phyloP scores from a whole-genome alignment of 2,888 invertebrate genomes.

The Agapostemon virescens region DNA sequence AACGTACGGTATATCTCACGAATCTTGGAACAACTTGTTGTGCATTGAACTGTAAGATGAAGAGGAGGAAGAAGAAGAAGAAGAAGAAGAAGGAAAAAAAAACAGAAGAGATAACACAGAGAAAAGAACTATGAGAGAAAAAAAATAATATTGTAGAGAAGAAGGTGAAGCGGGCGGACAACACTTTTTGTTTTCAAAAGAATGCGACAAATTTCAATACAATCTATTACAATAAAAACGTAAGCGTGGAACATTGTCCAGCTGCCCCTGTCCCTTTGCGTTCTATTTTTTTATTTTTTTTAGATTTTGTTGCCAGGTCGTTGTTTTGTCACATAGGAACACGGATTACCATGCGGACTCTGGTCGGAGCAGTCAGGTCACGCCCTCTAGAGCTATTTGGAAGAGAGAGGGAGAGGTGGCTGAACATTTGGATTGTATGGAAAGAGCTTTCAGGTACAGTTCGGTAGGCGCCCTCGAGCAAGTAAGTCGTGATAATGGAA shows the following conservation, averaged over 20 bases:
- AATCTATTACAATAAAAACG: constrained; percentile 67
- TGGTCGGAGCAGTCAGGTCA: background rate
- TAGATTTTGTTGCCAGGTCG: background rate
- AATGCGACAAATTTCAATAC: constrained; percentile 63
- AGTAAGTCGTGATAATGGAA: too few relatives aligned
- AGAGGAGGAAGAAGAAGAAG: background rate
- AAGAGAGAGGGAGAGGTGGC: background rate
- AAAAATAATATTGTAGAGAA: constrained; percentile 2
- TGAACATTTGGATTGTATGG: background rate
- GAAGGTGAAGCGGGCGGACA: constrained; percentile 19
- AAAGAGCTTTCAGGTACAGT: too few relatives aligned
- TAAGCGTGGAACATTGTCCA: constrained; percentile 57
- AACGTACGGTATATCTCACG: constrained; percentile 47
- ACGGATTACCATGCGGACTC: too few relatives aligned
- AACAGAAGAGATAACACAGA: constrained; percentile 5
- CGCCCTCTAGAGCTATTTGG: background rate
- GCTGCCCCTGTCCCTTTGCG: background rate
- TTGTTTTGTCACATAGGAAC: background rate
- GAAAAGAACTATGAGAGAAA: background rate
- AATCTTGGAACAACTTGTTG: constrained; percentile 53
- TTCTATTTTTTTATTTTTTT: too few relatives aligned
- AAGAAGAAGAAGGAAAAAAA: background rate
- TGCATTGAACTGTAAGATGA: constrained; percentile 26
- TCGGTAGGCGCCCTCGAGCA: too few relatives aligned
- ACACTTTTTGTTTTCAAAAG: constrained; percentile 59